phyloP scores from a whole-genome alignment of 2,888 invertebrate species.

The Ornithoptera priamus region DNA sequence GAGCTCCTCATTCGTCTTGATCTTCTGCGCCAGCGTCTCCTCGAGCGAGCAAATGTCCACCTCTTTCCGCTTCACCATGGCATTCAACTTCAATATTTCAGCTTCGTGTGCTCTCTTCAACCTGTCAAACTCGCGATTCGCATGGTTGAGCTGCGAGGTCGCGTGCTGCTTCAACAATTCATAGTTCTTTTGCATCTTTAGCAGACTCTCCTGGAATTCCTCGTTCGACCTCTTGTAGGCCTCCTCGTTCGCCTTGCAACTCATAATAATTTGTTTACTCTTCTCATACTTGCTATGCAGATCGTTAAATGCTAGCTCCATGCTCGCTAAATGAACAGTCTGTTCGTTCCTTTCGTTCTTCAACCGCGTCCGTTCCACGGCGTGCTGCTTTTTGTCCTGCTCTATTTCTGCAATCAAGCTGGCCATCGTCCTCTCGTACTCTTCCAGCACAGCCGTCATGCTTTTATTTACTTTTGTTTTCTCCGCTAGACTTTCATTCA shows the following conservation, averaged over 20 bases:
- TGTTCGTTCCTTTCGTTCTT: constrained; percentile 82
- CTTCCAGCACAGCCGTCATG: constrained; percentile 85
- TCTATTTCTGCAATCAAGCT: constrained; percentile 86
- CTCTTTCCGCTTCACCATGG: constrained; percentile 92
- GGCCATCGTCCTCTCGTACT: constrained; percentile 89
- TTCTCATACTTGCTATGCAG: constrained; percentile 84
- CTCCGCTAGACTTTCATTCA: constrained; percentile 62
- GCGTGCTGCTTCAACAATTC: constrained; percentile 93
- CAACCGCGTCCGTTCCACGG: constrained; percentile 74
- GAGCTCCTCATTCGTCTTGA: constrained; percentile 92
- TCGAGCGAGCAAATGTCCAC: constrained; percentile 90
- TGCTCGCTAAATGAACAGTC: constrained; percentile 80
- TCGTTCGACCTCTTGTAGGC: constrained; percentile 83
- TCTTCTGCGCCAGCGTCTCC: constrained; percentile 91
- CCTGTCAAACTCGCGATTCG: constrained; percentile 89
- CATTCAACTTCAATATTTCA: constrained; percentile 91
- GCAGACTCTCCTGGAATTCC: constrained; percentile 84
- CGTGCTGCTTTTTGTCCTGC: constrained; percentile 81
- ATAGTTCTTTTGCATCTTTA: constrained; percentile 90
- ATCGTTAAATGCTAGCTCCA: constrained; percentile 83
- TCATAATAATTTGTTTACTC: constrained; percentile 80
- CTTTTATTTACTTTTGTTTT: constrained; percentile 74
- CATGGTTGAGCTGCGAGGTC: constrained; percentile 87
- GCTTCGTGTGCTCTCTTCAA: constrained; percentile 86
- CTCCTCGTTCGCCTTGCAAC: constrained; percentile 83